These are phyloP conservation scores for Camptogramma bilineatum DNA, from an alignment of 2,888 invertebrate genomes.

Conservation along the genomic window DNA sequence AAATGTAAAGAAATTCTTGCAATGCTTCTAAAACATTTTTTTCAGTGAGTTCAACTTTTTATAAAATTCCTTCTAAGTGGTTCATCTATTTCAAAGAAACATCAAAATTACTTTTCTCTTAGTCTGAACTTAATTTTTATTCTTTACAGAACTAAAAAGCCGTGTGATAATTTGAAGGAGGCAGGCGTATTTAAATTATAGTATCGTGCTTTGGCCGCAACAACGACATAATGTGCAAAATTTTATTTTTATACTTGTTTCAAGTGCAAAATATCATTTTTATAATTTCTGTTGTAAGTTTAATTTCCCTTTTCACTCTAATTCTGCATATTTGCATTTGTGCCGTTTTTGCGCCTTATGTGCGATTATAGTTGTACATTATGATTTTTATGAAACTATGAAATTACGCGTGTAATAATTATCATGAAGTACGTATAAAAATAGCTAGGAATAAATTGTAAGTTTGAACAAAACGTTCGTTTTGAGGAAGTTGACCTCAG, in stretches of 20 bases:
- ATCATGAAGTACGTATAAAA: slow-evolving; percentile 20
- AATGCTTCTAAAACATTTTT: background rate
- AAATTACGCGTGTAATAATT: slow-evolving; percentile 13
- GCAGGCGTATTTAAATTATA: slow-evolving; percentile 25
- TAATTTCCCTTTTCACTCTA: background rate
- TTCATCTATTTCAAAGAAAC: too few relatives aligned
- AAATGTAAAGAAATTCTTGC: background rate
- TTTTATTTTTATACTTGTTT: background rate
- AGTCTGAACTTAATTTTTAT: slow-evolving; percentile 7
- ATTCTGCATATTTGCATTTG: slow-evolving; percentile 8
- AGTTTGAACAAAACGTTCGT: slow-evolving; percentile 73
- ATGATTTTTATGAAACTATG: slow-evolving; percentile 10
- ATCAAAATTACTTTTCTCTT: background rate
- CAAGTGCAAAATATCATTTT: slow-evolving; percentile 9
- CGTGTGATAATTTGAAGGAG: slow-evolving; percentile 24
- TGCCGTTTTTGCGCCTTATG: slow-evolving; percentile 11
- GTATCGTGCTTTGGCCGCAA: slow-evolving; percentile 10
- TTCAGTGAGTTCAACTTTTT: background rate
- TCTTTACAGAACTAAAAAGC: slow-evolving; percentile 25
- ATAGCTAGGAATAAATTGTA: slow-evolving; percentile 71
- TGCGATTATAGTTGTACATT: slow-evolving; percentile 17
- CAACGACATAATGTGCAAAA: slow-evolving; percentile 22
- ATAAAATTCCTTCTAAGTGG: background rate
- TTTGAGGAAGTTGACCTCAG: slow-evolving; percentile 25
- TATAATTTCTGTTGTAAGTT: background rate